These are phyloP conservation scores for Crioceris asparagi DNA, from an alignment of 2,888 invertebrate genomes.

Conservation along the genomic window DNA sequence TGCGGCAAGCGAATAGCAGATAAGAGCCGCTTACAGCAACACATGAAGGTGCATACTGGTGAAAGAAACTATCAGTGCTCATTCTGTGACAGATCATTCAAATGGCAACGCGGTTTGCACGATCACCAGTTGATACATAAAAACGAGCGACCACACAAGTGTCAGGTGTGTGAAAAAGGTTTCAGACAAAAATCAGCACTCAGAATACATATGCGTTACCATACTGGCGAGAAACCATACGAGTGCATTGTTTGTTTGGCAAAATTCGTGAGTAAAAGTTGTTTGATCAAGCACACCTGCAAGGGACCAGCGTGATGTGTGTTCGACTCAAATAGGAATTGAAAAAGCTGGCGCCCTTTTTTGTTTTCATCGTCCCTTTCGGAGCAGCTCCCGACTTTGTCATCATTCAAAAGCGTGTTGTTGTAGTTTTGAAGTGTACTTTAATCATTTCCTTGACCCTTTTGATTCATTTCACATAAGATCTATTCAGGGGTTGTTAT, in stretches of 20 bases:
- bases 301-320: constrained; percentile 7
- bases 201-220: constrained; percentile 29
- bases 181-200: constrained; percentile 33
- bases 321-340: no score
- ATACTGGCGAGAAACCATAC: constrained; percentile 17
- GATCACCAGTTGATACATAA: constrained; percentile 38
- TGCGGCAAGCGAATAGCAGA: constrained; percentile 34
- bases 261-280: constrained; percentile 38
- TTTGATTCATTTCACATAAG: no score
- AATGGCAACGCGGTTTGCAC: constrained; percentile 7
- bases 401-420: no score
- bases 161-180: constrained; percentile 30
- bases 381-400: no score
- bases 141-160: constrained; percentile 29
- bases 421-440: no score
- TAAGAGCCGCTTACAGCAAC: constrained; percentile 36
- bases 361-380: no score
- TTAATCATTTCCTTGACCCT: no score
- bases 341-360: no score
- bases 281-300: constrained; percentile 29
- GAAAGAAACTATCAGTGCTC: constrained; percentile 17
- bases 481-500: no score
- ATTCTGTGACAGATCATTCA: constrained; percentile 17
- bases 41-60: constrained; percentile 22
- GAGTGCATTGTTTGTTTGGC: constrained; percentile 12